phyloP scores from a whole-genome alignment of 1,140 invertebrate species.

The Panagrolaimus sp. region DNA sequence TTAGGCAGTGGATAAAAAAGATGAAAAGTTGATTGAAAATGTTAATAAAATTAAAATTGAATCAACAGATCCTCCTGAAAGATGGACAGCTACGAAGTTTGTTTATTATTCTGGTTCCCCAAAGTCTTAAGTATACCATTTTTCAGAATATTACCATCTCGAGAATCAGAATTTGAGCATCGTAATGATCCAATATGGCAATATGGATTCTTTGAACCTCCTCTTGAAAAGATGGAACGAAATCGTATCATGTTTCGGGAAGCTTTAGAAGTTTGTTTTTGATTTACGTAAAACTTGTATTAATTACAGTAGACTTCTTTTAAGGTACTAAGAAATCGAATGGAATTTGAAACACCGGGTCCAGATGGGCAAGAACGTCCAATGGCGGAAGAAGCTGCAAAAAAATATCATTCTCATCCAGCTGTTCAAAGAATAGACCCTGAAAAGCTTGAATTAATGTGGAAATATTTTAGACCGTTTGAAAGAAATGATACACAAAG shows the following conservation, averaged over 20 bases:
- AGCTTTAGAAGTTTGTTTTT: slow-evolving; percentile 30
- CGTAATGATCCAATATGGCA: slow-evolving; percentile 23
- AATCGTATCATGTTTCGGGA: slow-evolving; percentile 37
- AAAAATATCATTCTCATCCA: not conserved
- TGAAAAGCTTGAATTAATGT: slow-evolving; percentile 36
- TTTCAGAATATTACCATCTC: slow-evolving; percentile 21
- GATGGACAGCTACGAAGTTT: slow-evolving; percentile 19
- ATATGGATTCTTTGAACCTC: slow-evolving; percentile 43
- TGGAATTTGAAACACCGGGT: slow-evolving; percentile 27
- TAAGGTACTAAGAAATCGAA: slow-evolving; percentile 33
- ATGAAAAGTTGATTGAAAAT: slow-evolving; percentile 23
- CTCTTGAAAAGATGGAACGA: slow-evolving; percentile 36
- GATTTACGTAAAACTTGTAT: not conserved
- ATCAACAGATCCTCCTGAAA: slow-evolving; percentile 24
- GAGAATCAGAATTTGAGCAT: slow-evolving; percentile 20
- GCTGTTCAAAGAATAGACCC: slow-evolving; percentile 28
- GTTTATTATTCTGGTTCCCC: not conserved
- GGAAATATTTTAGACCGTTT: slow-evolving; percentile 40
- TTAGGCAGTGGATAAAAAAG: slow-evolving; percentile 19
- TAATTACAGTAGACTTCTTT: not conserved
- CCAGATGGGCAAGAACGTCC: not conserved
- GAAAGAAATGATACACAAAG: slow-evolving; percentile 28
- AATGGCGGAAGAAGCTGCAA: slow-evolving; percentile 17
- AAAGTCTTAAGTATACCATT: not conserved
- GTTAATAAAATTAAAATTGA: slow-evolving; percentile 28